Base-by-base conservation (phyloP, 2,797 vertebrate species). In the Pangasius larnaudii region DNA sequence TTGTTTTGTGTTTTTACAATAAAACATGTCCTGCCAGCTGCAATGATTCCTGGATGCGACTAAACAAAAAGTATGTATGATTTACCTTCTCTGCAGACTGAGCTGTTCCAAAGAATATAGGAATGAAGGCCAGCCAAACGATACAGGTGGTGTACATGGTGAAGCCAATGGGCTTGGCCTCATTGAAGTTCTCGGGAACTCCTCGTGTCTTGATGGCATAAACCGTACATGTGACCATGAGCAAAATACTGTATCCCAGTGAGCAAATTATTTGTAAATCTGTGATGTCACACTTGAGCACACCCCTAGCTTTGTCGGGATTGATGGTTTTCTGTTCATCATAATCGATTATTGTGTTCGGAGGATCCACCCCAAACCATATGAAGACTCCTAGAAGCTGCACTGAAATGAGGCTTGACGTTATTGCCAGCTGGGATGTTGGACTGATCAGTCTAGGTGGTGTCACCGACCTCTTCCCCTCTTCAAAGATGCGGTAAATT, bases 141-240 rank as follows among this genome's bases (percentile, higher is more conserved):
- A 99, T 99, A 95, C 99, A 99, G 69, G 98, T 99, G 89, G 98
- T 99, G 94, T 99, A 99, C 99, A 99, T 99, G 90, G 99, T 99
- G 95, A 99, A 99, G 94, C 99, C 99, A 91, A 99, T 99, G 93
- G 99, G 98, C 88, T 99, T 99, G 92, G 98, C 99, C 94, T 99
- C 99, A 39, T 99, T 99, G 96, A 99, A 99, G 95, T 99, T 99
- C 96, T 99, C 99, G 0, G 99, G 99, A 91, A 99, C 99, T 88
- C 99, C 99, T 94, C 99, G 96, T 63, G 99, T 99, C 96, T 99
- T 99, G 97, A 99, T 99, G 95, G 99, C 99, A 7, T 99, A 99
- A 92, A 99, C 98, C 94, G 99, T 99, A 94, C 99, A 99, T 39
- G 99, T 99, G 88, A 99, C 98, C 99, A 99, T 99, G 85, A 99